Evolutionary conservation across 1,140 invertebrate genomes (phyloP), one percentile per base, ranked within the genome.

Genomic region (Drosophila rufa): DNA sequence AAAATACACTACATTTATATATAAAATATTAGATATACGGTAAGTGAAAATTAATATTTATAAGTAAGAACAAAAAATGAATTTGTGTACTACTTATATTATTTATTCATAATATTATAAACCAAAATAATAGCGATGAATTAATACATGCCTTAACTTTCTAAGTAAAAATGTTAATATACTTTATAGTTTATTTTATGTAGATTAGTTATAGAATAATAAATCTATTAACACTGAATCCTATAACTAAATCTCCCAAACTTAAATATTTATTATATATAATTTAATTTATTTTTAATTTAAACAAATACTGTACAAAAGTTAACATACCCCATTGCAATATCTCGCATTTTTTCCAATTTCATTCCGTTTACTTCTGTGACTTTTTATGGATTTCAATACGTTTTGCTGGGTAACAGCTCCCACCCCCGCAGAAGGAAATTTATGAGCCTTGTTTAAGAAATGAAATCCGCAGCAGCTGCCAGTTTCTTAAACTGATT

Each of bases 381-480:
- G 66, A 73, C 57, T 75, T 78, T 78, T 80, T 77, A 84, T 80
- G 73, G 77, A 30, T 80, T 84, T 57, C 53, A 75, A 75, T 75
- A 73, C 59, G 64, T 69, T 84, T 62, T 48, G 46, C 55, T 6
- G 25, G 25, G n/a, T 43, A 46, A 55, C 69, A 64, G 45, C 69
- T 48, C 77, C 46, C 59, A 48, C 38, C 27, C 53, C 19, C 11
- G 47, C 33, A 43, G 14, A 50, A 17, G 14, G 11, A 78, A 80
- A 87, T 89, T 89, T 89, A 89, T 89, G 77, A 58, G 60, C 47
- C 73, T 66, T 89, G 75, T 89, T 89, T 73, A 74, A 58, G 62
- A 81, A 84, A 86, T 87, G 56, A 76, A 74, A 73, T 77, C 66
- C 48, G n/a, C 42, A 17, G 50, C 69, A 73, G 69, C 69, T 73